These are phyloP conservation scores for Cryptocephalus primarius DNA, from an alignment of 2,888 invertebrate genomes.

Conservation along the genomic window DNA sequence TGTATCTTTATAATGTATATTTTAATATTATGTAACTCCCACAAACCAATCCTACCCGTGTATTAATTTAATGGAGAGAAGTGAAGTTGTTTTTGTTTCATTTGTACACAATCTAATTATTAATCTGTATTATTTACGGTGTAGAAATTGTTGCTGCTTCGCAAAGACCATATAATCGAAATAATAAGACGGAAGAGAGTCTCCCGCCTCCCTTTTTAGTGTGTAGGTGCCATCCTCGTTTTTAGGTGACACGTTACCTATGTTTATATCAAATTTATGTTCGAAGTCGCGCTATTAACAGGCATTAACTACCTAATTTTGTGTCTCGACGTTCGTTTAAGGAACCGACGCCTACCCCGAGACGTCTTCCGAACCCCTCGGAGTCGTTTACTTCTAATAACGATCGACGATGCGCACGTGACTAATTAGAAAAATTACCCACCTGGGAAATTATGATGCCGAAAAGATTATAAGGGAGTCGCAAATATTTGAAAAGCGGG, in stretches of 20 bases:
- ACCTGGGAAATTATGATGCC: background rate
- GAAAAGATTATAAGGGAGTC: background rate
- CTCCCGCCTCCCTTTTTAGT: too few relatives aligned
- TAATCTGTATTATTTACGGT: too few relatives aligned
- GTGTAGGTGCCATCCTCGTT: background rate
- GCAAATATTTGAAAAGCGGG: background rate
- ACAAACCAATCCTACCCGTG: too few relatives aligned
- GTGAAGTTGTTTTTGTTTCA: too few relatives aligned
- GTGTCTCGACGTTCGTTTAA: constrained; percentile 13
- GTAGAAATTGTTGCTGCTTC: too few relatives aligned
- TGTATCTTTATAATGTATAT: too few relatives aligned
- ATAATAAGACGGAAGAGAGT: too few relatives aligned
- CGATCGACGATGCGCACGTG: background rate
- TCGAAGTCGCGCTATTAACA: constrained; percentile 30
- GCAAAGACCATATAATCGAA: too few relatives aligned
- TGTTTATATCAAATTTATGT: constrained; percentile 28
- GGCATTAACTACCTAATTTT: constrained; percentile 31
- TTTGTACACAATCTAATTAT: too few relatives aligned
- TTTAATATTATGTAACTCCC: too few relatives aligned
- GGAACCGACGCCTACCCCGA: constrained; percentile 9
- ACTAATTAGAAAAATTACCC: constrained; percentile 2
- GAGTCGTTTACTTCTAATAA: background rate
- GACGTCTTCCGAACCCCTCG: too few relatives aligned
- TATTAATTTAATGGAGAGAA: too few relatives aligned
- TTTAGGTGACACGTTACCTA: constrained; percentile 17